Conservation (phyloP, 2,888 invertebrate genomes). For the Drosophila limbata region DNA sequence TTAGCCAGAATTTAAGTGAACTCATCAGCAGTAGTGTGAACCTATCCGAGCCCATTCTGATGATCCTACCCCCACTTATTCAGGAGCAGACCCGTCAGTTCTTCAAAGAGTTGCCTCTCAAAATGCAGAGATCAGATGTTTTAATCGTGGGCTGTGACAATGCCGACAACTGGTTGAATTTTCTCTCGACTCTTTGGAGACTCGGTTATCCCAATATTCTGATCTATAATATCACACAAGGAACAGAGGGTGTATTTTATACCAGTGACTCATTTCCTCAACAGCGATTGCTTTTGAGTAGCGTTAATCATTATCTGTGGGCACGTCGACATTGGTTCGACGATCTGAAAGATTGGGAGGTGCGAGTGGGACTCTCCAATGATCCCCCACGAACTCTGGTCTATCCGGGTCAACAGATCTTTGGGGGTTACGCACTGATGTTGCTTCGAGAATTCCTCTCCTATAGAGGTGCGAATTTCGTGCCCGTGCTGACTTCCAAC, state of each 20-base stretch:
- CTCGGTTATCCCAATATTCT: conserved; percentile 55
- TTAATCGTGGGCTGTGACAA: conserved; percentile 38
- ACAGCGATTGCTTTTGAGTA: conserved; percentile 25
- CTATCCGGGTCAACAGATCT: conserved; percentile 40
- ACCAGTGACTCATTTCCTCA: conserved; percentile 40
- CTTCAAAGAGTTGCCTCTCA: conserved; percentile 30
- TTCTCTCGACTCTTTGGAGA: conserved; percentile 34
- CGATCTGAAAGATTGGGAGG: conserved; percentile 39
- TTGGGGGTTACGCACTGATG: conserved; percentile 53
- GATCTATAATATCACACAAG: conserved; percentile 40
- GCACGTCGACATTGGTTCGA: conserved; percentile 53
- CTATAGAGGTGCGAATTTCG: conserved; percentile 38
- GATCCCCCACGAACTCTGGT: conserved; percentile 64
- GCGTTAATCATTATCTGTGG: conserved; percentile 40
- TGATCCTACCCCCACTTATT: conserved; percentile 25
- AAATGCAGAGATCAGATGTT: conserved; percentile 47
- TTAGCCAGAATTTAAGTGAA: background rate
- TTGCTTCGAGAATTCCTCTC: conserved; percentile 46
- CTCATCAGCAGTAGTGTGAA: conserved; percentile 3
- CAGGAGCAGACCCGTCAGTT: background rate
- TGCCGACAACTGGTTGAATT: conserved; percentile 30
- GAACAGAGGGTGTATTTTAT: background rate
- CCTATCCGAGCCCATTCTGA: conserved; percentile 34
- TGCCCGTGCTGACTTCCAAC: conserved; percentile 36
- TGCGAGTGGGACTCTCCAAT: conserved; percentile 60